phyloP scores from a whole-genome alignment of 2,113 vertebrate genomes.

The human (Homo sapiens) region DNA sequence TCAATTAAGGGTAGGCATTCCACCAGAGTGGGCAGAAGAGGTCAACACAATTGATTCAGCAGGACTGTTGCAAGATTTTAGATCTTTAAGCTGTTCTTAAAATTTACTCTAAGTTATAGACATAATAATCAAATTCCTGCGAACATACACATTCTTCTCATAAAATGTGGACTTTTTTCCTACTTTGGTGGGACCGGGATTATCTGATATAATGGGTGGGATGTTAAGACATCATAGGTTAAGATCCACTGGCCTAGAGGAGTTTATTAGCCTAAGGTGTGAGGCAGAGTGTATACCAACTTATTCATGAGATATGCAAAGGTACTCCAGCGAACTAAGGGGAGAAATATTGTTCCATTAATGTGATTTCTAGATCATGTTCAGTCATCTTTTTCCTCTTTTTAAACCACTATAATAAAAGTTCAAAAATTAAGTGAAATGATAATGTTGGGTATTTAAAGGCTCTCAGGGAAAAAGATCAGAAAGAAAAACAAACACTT shows the following conservation, averaged over 20 bases:
- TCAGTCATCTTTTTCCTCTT: not conserved
- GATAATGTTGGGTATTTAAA: not conserved
- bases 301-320: not conserved
- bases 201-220: not conserved
- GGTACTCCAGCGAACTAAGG: not conserved
- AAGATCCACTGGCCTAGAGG: not conserved
- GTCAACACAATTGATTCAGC: not conserved
- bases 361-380: slow-evolving; percentile 13
- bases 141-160: not conserved
- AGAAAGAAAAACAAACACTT: not conserved
- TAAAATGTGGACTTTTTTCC: not conserved
- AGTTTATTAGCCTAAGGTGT: not conserved
- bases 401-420: not conserved
- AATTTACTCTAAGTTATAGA: slow-evolving; percentile 5
- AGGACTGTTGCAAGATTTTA: not conserved
- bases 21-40: not conserved
- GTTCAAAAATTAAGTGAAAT: slow-evolving; percentile 27
- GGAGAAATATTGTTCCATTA: not conserved
- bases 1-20: not conserved
- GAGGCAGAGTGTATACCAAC: not conserved
- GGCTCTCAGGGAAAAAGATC: not conserved
- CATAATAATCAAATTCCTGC: not conserved
- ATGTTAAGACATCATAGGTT: not conserved
- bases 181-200: not conserved
- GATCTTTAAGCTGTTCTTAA: slow-evolving; percentile 40